A percentile compares a stretch with the other conserved stretches of the same genome.
Conservation (phyloP, 2,797 vertebrate genomes). For the Enteromius viviparus region DNA sequence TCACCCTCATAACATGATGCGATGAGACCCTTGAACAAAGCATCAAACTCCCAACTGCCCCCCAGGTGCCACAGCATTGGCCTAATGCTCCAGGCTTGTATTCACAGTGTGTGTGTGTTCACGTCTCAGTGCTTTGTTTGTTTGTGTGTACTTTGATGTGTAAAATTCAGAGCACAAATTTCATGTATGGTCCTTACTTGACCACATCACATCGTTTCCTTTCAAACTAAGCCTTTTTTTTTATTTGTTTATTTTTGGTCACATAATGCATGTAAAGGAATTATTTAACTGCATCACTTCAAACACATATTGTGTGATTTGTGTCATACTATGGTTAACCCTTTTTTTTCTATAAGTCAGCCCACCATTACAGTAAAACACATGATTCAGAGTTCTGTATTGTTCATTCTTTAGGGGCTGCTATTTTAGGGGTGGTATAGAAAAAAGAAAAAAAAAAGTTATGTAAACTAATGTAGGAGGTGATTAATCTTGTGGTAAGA, state of each 20-base stretch:
- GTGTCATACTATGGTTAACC: background rate
- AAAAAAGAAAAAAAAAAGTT: background rate
- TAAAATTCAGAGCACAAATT: too few relatives aligned
- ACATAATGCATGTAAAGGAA: background rate
- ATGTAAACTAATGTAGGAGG: background rate
- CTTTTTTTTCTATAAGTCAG: background rate
- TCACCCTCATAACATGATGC: too few relatives aligned
- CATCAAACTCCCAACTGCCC: too few relatives aligned
- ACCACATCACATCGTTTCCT: too few relatives aligned
- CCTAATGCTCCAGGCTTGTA: too few relatives aligned
- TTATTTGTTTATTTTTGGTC: background rate
- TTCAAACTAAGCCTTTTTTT: background rate
- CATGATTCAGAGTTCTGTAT: background rate
- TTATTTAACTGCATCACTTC: background rate
- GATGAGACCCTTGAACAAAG: too few relatives aligned
- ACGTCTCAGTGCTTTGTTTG: too few relatives aligned
- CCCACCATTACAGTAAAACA: constrained; percentile 12
- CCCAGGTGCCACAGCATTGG: too few relatives aligned
- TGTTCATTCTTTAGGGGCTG: background rate
- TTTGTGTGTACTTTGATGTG: too few relatives aligned
- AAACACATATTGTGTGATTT: background rate
- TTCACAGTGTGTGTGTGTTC: too few relatives aligned
- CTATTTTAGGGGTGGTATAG: background rate
- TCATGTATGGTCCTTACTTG: too few relatives aligned
- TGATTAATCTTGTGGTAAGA: background rate